A percentile compares a stretch with the other conserved stretches of the same genome.
Conservation (phyloP, 2,113 vertebrate genomes). For the Sphaerodactylus townsendi region DNA sequence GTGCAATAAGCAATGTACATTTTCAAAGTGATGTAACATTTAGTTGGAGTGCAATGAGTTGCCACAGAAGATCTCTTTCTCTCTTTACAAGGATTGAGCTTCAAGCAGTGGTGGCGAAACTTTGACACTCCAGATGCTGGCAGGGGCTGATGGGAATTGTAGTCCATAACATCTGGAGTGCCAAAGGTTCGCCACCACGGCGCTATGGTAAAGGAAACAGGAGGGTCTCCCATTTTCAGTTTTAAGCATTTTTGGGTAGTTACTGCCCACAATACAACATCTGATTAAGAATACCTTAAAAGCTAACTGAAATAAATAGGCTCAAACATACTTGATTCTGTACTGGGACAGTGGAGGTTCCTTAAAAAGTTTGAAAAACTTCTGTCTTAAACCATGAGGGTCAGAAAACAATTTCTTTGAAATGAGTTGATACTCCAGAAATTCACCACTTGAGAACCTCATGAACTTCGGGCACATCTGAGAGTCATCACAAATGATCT, state of each 20-base stretch:
- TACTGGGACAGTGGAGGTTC: neutral
- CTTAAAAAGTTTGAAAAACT: neutral
- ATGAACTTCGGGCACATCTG: neutral
- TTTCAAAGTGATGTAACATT: neutral
- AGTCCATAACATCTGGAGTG: no score
- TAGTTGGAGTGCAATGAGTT: neutral
- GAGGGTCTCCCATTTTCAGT: neutral
- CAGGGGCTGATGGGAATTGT: no score
- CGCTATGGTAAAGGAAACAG: neutral
- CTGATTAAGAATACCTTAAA: neutral
- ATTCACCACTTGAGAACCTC: neutral
- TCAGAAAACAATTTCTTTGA: neutral
- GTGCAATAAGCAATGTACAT: neutral
- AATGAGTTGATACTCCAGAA: neutral
- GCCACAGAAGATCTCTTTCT: neutral
- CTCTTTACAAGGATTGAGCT: neutral
- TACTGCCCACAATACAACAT: neutral
- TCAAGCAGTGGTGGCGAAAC: no score
- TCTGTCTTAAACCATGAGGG: neutral
- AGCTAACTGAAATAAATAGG: no score
- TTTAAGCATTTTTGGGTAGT: neutral
- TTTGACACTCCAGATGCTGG: no score
- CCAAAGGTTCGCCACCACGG: no score
- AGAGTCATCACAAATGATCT: neutral
- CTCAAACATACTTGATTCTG: neutral